Evolutionary conservation across 2,888 invertebrate genomes (phyloP), one percentile per base, ranked within the genome.

Genomic region (Sinopyrophorus schimmeli): DNA sequence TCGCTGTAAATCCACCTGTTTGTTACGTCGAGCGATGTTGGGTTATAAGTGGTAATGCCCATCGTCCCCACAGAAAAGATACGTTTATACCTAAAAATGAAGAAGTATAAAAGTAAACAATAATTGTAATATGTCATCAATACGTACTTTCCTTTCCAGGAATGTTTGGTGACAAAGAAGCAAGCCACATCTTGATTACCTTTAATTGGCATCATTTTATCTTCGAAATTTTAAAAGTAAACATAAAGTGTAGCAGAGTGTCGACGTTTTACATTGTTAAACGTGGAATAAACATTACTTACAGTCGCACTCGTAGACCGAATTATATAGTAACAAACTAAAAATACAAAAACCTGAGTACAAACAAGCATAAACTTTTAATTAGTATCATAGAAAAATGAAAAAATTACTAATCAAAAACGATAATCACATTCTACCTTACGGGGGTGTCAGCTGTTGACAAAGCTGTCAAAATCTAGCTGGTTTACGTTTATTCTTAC

Each of bases 31-130:
- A 92, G 77, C 59, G 82, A 87, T 54, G 79, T 82, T n/a, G 92
- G 97, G 76, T 97, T 97, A 75, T 98, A 98, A 1, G 99, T 99
- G 31, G 97, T 93, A 62, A 99, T 90, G 18, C 96, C 97, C 70
- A 86, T 83, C 24, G 93, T 90, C 41, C 98, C 98, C 67, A 99
- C 86, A 5, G 98, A 94, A 72, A 99, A 92, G 66, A 99, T 92
- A 63, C 99, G 81, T 74, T 95, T 96, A 76, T 99, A 99, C 69
- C 89, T 90, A 65, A 18, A 66, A 62, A 53, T 30, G 37, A 20
- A 42, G 32, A 40, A 27, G 51, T 43, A 34, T 12, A 43, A 9
- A 21, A 58, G 11, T 37, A 4, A 27, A 28, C 20, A 5, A 37
- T n/a, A n/a, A n/a, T n/a, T n/a, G n/a, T n/a, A n/a, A n/a, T n/a